phyloP scores from a whole-genome alignment of 2,888 invertebrate species.

The Dryomyza anilis region DNA sequence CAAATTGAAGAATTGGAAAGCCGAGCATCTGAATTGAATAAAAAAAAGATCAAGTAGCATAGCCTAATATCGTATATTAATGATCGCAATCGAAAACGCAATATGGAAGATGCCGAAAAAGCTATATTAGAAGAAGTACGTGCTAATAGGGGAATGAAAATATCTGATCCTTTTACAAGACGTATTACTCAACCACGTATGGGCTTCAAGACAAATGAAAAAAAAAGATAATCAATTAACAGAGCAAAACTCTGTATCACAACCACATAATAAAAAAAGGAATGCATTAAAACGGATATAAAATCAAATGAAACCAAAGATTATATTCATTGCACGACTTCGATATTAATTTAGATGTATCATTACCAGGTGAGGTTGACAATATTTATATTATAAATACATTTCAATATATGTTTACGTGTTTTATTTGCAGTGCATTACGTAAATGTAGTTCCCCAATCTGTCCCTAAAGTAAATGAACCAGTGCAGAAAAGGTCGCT shows the following conservation, averaged over 20 bases:
- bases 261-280: conserved; percentile 60
- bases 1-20: conserved; percentile 89
- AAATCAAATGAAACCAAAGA: conserved; percentile 62
- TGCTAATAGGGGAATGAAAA: conserved; percentile 75
- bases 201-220: conserved; percentile 68
- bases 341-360: conserved; percentile 90
- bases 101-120: conserved; percentile 92
- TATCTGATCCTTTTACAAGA: conserved; percentile 89
- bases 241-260: conserved; percentile 44
- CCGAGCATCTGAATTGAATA: conserved; percentile 87
- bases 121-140: conserved; percentile 87
- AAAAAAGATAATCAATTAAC: conserved; percentile 52
- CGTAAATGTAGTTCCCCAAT: conserved; percentile 76
- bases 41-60: conserved; percentile 88
- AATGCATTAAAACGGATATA: conserved; percentile 63
- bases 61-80: conserved; percentile 96
- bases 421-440: conserved; percentile 67
- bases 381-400: background rate
- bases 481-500: conserved; percentile 83
- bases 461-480: conserved; percentile 74
- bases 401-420: conserved; percentile 27
- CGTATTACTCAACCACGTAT: conserved; percentile 87
- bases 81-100: conserved; percentile 89
- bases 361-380: conserved; percentile 72
- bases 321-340: conserved; percentile 83